Base-by-base conservation (phyloP, 2,888 invertebrate genomes). In the Pterostichus madidus region DNA sequence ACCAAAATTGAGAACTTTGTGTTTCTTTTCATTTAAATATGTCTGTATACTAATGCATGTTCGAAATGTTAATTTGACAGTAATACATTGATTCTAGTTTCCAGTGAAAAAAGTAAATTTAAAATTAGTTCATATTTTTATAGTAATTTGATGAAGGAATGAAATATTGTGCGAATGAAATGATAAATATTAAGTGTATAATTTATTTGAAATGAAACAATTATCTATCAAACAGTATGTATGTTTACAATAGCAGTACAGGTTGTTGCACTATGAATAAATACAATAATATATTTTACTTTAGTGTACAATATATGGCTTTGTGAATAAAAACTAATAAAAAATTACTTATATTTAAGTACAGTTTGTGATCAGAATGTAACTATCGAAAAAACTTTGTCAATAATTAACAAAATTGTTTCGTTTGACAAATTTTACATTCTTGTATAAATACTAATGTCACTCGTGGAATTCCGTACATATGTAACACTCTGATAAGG, bases 171-270 rank as follows among this genome's bases (percentile, higher is more conserved):
- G n/a, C 32, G 11, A 44, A 44, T 15, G 8, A 71, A 71, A 35
- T 68, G 4, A 11, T 39, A n/a, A 5, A 44, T 15, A 15, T 71
- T 10, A 39, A 17, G 39, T 75, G 79, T 79, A 79, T 64, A 68
- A 79, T 79, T 79, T 79, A 79, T 79, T 79, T 77, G 64, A 79
- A 79, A 79, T 79, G 68, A 79, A 79, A 64, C 68, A 79, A 68
- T 64, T 78, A 61, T 81, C 81, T 81, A 73, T 81, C 24, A 81
- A 81, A 81, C 56, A 73, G 39, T 80, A 80, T 35, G 71, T 80
- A 80, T 53, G 71, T 80, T 80, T 80, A 80, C 64, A 80, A 71
- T 80, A 80, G 80, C 80, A 80, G 80, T 80, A 80, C 80, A 80
- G 71, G 39, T 80, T 53, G 68, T 68, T 80, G 53, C 68, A 52